These are phyloP conservation scores for Anastrepha ludens DNA, from an alignment of 1,140 invertebrate genomes.

Conservation along the genomic window DNA sequence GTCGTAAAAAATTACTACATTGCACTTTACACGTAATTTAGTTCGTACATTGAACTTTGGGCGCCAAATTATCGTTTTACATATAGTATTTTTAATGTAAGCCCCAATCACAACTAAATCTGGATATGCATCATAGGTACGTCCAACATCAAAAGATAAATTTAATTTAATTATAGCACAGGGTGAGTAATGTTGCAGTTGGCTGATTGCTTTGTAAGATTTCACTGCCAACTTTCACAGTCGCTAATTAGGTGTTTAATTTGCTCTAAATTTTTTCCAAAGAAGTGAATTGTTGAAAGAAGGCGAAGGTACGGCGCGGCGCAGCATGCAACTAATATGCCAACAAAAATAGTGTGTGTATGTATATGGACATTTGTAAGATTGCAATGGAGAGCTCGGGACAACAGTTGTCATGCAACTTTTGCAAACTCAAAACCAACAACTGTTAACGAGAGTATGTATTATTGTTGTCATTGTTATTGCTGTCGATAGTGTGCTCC, in stretches of 20 bases:
- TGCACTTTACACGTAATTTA: too few relatives aligned
- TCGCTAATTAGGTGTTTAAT: conserved; percentile 5
- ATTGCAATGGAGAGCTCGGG: background rate
- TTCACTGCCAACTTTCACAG: conserved; percentile 42
- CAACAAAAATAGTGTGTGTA: background rate
- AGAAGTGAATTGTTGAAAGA: background rate
- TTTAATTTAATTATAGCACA: conserved; percentile 14
- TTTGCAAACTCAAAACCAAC: conserved; percentile 10
- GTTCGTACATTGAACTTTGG: too few relatives aligned
- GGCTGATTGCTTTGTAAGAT: background rate
- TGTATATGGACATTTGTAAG: background rate
- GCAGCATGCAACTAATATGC: conserved; percentile 3
- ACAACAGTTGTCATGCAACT: conserved; percentile 36
- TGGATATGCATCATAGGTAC: too few relatives aligned
- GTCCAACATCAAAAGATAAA: background rate
- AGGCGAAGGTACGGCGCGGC: background rate
- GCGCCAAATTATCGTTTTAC: too few relatives aligned
- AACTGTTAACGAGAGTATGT: background rate
- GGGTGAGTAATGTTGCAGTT: background rate
- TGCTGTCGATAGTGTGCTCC: background rate
- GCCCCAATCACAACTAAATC: too few relatives aligned
- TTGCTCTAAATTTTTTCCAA: conserved; percentile 33
- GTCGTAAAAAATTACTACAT: too few relatives aligned
- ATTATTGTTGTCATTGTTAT: background rate
- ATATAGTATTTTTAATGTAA: too few relatives aligned